These are phyloP conservation scores for Erynnis tages DNA, from an alignment of 2,888 invertebrate species.

Conservation along the genomic window DNA sequence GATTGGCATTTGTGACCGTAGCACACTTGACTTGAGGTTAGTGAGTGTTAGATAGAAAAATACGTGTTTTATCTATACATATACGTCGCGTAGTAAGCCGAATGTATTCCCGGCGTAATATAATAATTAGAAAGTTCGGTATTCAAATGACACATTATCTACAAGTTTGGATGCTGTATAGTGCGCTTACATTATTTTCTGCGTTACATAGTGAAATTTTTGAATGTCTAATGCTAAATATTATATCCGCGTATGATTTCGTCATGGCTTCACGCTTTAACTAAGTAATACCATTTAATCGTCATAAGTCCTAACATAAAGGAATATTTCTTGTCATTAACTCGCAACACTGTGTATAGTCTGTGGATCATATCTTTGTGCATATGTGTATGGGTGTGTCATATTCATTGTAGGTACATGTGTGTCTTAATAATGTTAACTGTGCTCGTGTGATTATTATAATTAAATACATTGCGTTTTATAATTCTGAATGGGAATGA, in stretches of 20 bases:
- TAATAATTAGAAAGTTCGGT: conserved; percentile 16
- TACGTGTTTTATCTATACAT: too few species aligned
- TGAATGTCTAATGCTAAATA: conserved; percentile 21
- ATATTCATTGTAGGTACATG: conserved; percentile 9
- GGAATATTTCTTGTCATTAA: conserved; percentile 16
- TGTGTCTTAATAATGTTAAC: background rate
- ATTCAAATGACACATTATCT: conserved; percentile 7
- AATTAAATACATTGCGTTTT: background rate
- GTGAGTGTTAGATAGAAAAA: background rate
- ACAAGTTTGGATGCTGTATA: conserved; percentile 15
- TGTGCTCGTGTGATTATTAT: too few species aligned
- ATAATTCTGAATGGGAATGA: background rate
- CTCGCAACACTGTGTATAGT: conserved; percentile 28
- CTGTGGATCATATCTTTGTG: conserved; percentile 28
- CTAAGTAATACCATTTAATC: conserved; percentile 29
- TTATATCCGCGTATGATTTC: conserved; percentile 23
- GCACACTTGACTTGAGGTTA: background rate
- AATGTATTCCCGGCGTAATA: conserved; percentile 20
- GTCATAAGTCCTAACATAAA: conserved; percentile 20
- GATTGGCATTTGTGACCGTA: background rate
- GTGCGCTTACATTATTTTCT: conserved; percentile 16
- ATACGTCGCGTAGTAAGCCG: background rate
- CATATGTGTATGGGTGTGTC: background rate
- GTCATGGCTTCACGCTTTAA: conserved; percentile 29
- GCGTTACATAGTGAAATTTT: conserved; percentile 13